Base-by-base conservation (phyloP, 2,888 invertebrate genomes). In the Lasioglossum zephyrum region DNA sequence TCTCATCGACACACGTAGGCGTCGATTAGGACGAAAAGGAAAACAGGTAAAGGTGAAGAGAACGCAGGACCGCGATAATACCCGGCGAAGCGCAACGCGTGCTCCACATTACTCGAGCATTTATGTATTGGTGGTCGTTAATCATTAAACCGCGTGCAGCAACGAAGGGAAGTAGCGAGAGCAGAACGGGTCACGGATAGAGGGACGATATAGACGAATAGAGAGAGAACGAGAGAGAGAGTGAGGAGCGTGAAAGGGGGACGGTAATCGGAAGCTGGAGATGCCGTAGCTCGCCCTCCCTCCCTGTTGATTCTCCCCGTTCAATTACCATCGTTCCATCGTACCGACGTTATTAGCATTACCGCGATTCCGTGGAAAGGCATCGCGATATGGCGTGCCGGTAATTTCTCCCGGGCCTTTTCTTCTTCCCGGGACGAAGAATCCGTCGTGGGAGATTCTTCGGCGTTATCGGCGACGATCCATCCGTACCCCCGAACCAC, bases 291-390 rank as follows among this genome's bases (percentile, higher is more conserved):
- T 57, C 57, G n/a, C n/a, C n/a, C 57, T 8, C 53, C n/a, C 57
- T n/a, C n/a, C 57, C 31, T 31, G 63, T 63, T 31, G 63, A 63
- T 63, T 8, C 31, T 63, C 31, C 63, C 16, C 31, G 63, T 63
- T 77, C 83, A 77, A 82, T 84, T 82, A 82, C 69, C 73, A 60
- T 60, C 57, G 49, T 60, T 41, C 77, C 83, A 70, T 77, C 73
- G 74, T 18, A 26, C 13, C 72, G 13, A 39, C 31, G 69, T 82
- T 84, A 85, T 84, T 79, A 76, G 84, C 85, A 78, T 85, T 76
- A 76, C 75, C 72, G 77, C 63, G 53, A 72, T 82, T 76, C 75
- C 77, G 36, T 47, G 44, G 77, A 75, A 73, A 26, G 66, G 44
- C 73, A 31, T 41, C 60, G 69, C 31, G 39, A n/a, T 63, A 63